These are phyloP conservation scores for Margaritifera margaritifera DNA, from an alignment of 2,888 invertebrate species.

Conservation along the genomic window DNA sequence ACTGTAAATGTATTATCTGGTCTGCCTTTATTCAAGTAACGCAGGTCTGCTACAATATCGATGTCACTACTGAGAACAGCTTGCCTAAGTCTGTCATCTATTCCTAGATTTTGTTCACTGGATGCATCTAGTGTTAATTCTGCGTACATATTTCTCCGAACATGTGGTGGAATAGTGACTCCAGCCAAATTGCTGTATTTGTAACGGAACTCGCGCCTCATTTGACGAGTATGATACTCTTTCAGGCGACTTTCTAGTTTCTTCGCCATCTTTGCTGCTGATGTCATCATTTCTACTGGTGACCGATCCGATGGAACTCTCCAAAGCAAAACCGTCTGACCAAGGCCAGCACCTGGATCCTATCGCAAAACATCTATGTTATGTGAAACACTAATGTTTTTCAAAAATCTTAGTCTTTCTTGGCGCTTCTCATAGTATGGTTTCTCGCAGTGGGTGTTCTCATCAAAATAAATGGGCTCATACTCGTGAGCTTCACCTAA, in stretches of 20 bases:
- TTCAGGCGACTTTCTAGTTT: constrained; percentile 10
- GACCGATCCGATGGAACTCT: constrained; percentile 14
- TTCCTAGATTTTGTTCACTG: constrained; percentile 14
- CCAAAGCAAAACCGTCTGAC: constrained; percentile 23
- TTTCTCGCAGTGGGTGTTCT: constrained; percentile 4
- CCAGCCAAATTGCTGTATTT: constrained; percentile 13
- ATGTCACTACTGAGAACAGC: constrained; percentile 20
- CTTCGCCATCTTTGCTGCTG: constrained; percentile 11
- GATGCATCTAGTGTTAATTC: constrained; percentile 22
- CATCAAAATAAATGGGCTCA: constrained; percentile 13
- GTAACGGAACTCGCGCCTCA: constrained; percentile 21
- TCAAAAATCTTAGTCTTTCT: constrained; percentile 9
- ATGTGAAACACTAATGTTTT: constrained; percentile 6
- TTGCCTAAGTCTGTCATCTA: constrained; percentile 7
- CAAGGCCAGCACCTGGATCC: constrained; percentile 20
- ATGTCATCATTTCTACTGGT: constrained; percentile 9
- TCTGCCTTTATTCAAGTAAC: constrained; percentile 29
- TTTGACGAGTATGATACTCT: constrained; percentile 29
- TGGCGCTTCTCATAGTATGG: not conserved
- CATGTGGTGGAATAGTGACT: constrained; percentile 9
- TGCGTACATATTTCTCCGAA: constrained; percentile 15
- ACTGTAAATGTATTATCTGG: constrained; percentile 25
- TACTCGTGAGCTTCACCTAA: constrained; percentile 1
- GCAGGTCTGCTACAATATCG: constrained; percentile 24
- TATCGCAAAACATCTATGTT: constrained; percentile 9